Base-by-base conservation (phyloP, 1,140 invertebrate genomes). In the Monomorium pharaonis region DNA sequence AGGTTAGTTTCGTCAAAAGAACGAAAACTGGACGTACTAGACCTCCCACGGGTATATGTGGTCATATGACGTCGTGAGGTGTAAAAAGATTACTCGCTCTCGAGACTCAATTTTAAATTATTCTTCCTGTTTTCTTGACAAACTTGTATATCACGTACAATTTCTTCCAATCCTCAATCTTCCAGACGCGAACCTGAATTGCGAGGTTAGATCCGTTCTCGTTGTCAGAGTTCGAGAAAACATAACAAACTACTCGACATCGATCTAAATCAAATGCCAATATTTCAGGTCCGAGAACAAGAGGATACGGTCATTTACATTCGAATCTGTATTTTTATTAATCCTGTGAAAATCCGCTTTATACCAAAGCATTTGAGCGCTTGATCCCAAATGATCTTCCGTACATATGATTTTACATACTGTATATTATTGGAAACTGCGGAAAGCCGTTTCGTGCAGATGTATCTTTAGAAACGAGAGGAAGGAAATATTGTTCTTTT, bases 181-280 rank as follows among this genome's bases (percentile, higher is more conserved):
- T n/a, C n/a, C n/a, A 30, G 56, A 67, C 44, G 51, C 30, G 21
- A 69, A 24, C 16, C 21, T 54, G 21, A 0, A 42, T 54, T 42
- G 14, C 0, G 47, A 80, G 62, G 77, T 80, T 80, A 80, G 69
- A n/a, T 67, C 21, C 21, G 24, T 77, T 1, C 5, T 33, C 0
- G 27, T 65, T 69, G 44, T 1, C 4, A 54, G 5, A 54, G 14
- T 18, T 37, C 44, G 9, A 42, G 27, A 24, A 67, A 80, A 54
- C 18, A 56, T 16, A 69, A 21, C 12, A 54, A 69, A 44, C 2
- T 33, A 10, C 3, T 2, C 16, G 24, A 44, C 21, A 42, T 12
- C 9, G 14, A 3, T 2, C 18, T 65, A 51, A 12, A 65, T 78
- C 14, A 51, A 37, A 37, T 37, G n/a, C 1, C 9, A 49, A 2